Percentiles rank a stretch among this genome's conserved stretches.
Conservation (phyloP, 2,797 vertebrate genomes). For the Strix occidentalis region DNA sequence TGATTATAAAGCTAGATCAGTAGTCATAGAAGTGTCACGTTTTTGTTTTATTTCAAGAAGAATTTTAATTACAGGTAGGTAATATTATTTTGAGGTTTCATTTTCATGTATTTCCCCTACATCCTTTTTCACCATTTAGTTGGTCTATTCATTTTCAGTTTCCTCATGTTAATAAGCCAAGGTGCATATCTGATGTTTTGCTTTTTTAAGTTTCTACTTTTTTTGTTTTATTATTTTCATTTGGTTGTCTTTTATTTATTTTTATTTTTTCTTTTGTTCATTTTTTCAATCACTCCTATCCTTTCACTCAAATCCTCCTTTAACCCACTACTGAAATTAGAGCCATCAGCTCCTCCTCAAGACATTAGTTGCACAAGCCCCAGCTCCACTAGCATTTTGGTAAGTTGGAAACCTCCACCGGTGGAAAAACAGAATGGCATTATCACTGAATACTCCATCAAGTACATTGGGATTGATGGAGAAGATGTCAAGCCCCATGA, state of each 20-base stretch:
- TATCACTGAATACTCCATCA: slow-evolving; percentile 92
- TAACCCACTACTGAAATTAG: slow-evolving; percentile 87
- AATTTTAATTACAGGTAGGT: slow-evolving; percentile 90
- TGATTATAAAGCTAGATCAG: background rate
- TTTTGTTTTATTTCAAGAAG: slow-evolving; percentile 79
- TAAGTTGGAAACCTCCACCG: slow-evolving; percentile 97
- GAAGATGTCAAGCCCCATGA: slow-evolving; percentile 86
- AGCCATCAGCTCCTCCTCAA: slow-evolving; percentile 96
- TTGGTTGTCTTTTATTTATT: slow-evolving; percentile 78
- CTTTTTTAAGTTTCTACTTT: slow-evolving; percentile 67
- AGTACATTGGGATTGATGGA: slow-evolving; percentile 86
- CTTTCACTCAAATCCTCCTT: slow-evolving; percentile 85
- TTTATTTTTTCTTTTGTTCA: slow-evolving; percentile 88
- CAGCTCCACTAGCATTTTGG: slow-evolving; percentile 98
- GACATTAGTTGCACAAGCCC: slow-evolving; percentile 94
- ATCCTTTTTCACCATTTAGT: slow-evolving; percentile 79
- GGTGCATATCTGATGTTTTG: slow-evolving; percentile 71
- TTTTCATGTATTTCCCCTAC: slow-evolving; percentile 79
- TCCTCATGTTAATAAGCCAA: slow-evolving; percentile 83
- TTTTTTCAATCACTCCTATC: slow-evolving; percentile 85
- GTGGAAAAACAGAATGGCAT: slow-evolving; percentile 94
- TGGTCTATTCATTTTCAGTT: slow-evolving; percentile 80
- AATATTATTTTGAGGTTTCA: slow-evolving; percentile 80
- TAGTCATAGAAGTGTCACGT: slow-evolving; percentile 58
- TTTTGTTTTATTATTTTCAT: slow-evolving; percentile 51